These are phyloP conservation scores for Asteroscopus sphinx DNA, from an alignment of 2,888 invertebrate genomes.

Conservation along the genomic window DNA sequence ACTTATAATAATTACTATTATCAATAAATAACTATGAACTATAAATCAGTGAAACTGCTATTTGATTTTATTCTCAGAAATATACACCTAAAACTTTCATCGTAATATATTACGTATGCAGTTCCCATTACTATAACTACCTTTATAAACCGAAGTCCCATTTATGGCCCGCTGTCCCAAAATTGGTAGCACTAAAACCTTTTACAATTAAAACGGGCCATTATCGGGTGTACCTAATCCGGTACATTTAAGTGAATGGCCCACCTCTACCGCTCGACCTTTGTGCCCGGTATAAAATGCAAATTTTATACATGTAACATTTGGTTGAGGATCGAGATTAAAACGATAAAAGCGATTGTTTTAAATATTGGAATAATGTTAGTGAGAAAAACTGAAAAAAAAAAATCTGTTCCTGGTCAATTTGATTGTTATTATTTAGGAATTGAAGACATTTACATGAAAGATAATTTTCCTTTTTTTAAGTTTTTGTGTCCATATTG, in stretches of 20 bases:
- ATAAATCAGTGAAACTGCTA: too few species aligned
- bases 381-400: neutral
- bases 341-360: conserved; percentile 36
- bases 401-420: neutral
- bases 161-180: conserved; percentile 55
- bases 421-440: too few species aligned
- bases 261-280: conserved; percentile 73
- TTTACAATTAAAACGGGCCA: conserved; percentile 76
- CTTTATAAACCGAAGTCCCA: conserved; percentile 38
- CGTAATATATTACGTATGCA: conserved; percentile 42
- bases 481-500: too few species aligned
- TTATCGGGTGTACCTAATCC: conserved; percentile 79
- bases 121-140: conserved; percentile 30
- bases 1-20: too few species aligned
- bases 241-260: conserved; percentile 70
- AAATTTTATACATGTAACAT: conserved; percentile 60
- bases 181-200: conserved; percentile 61
- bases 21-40: too few species aligned
- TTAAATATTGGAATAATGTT: neutral
- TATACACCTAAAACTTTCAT: conserved; percentile 1
- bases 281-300: conserved; percentile 71
- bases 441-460: too few species aligned
- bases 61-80: neutral
- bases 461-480: too few species aligned
- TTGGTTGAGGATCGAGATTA: conserved; percentile 47